These are phyloP conservation scores for Caloenas nicobarica DNA, from an alignment of 2,113 vertebrate species.

Conservation along the genomic window DNA sequence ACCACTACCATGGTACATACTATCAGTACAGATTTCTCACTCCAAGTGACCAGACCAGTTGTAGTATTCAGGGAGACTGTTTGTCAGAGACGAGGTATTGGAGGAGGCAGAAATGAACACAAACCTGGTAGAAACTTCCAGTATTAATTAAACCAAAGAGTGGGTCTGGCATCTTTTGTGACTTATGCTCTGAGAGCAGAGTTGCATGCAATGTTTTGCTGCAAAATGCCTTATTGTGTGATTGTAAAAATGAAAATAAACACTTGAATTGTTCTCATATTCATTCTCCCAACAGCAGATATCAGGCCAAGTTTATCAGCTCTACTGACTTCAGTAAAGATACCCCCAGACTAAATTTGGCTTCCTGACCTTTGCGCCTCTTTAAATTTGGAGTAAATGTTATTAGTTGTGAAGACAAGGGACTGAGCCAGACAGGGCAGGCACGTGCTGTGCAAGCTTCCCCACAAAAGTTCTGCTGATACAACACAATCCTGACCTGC, in stretches of 20 bases:
- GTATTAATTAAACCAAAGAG: neutral
- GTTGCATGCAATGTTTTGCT: neutral
- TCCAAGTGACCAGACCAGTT: neutral
- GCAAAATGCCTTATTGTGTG: neutral
- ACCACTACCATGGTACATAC: neutral
- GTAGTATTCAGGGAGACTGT: neutral
- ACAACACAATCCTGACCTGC: constrained; percentile 61
- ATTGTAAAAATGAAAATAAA: constrained; percentile 7
- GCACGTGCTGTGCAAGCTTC: constrained; percentile 61
- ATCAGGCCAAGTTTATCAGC: neutral
- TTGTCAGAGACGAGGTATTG: neutral
- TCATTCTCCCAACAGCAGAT: neutral
- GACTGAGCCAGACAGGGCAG: constrained; percentile 47
- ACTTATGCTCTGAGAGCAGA: neutral
- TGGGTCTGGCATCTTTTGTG: neutral
- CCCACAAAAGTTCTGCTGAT: constrained; percentile 63
- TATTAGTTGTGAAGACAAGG: constrained; percentile 18
- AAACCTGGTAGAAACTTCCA: neutral
- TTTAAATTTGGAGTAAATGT: constrained; percentile 57
- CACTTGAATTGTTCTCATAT: neutral
- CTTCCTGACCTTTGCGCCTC: constrained; percentile 11
- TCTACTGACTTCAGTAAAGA: neutral
- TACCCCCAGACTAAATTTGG: constrained; percentile 1
- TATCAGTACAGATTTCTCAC: neutral
- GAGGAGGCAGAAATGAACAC: neutral